Evolutionary conservation across 2,888 invertebrate genomes (phyloP).

Genomic region (Alitta virens): DNA sequence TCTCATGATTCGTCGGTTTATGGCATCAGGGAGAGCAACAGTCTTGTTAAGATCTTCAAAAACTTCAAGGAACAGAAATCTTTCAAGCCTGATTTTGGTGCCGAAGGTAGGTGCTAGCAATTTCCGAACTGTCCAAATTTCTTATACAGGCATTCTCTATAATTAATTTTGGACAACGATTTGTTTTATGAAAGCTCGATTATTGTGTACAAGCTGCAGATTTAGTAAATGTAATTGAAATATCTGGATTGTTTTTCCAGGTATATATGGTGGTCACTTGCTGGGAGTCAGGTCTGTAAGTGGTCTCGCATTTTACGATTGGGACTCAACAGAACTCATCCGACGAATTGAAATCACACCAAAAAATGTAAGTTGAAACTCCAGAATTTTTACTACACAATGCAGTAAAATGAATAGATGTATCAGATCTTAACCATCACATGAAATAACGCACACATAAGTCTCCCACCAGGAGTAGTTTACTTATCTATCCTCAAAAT

Average conservation of each 20-base stretch:
- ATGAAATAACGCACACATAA: too few species aligned
- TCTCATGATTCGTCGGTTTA: conserved; percentile 87
- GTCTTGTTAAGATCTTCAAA: conserved; percentile 87
- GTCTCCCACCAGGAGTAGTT: too few species aligned
- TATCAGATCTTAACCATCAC: too few species aligned
- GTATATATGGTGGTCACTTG: conserved; percentile 86
- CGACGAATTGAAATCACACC: conserved; percentile 96
- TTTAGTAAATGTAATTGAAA: neutral
- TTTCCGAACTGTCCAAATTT: too few species aligned
- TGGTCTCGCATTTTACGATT: conserved; percentile 93
- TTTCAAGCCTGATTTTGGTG: conserved; percentile 95
- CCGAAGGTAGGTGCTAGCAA: conserved; percentile 73
- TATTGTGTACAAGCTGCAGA: neutral
- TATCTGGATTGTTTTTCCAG: conserved; percentile 55
- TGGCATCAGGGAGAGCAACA: conserved; percentile 78
- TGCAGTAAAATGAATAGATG: too few species aligned
- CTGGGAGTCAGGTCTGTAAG: conserved; percentile 89
- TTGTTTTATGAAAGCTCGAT: neutral
- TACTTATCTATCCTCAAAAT: too few species aligned
- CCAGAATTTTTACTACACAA: too few species aligned
- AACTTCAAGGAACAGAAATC: conserved; percentile 97
- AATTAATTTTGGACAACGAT: too few species aligned
- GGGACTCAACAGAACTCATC: conserved; percentile 89
- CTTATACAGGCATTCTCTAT: too few species aligned
- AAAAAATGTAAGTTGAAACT: conserved; percentile 67